Conservation (phyloP, 2,113 vertebrate genomes). For the Odobenus rosmarus region DNA sequence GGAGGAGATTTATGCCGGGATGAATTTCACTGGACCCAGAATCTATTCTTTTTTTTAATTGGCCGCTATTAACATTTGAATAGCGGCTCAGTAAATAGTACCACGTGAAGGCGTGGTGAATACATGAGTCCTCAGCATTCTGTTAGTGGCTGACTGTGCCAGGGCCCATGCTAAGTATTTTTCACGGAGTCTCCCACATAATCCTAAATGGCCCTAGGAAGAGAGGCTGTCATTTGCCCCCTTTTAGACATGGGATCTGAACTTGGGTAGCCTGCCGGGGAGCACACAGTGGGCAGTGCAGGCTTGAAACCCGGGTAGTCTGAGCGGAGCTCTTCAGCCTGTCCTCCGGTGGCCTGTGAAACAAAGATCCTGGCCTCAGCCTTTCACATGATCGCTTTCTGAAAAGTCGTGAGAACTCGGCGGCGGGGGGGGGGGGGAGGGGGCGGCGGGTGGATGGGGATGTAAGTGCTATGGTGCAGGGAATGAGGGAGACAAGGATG, state of each 20-base stretch:
- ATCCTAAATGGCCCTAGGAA: not conserved
- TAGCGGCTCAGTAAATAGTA: not conserved
- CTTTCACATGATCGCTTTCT: accelerated
- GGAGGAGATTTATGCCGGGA: not conserved
- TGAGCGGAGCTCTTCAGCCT: not conserved
- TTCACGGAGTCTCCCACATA: not conserved
- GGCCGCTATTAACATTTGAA: not conserved
- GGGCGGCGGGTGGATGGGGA: not conserved
- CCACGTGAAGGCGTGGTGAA: not conserved
- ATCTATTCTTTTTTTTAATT: not conserved
- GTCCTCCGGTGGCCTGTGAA: not conserved
- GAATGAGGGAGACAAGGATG: not conserved
- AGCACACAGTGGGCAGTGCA: not conserved
- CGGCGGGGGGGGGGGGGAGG: no score
- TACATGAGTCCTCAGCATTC: not conserved
- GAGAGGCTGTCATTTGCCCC: not conserved
- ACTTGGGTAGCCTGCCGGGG: not conserved
- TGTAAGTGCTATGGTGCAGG: accelerated
- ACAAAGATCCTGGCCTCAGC: not conserved
- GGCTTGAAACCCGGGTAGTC: not conserved
- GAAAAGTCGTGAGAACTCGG: not conserved
- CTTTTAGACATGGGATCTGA: not conserved
- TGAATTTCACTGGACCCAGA: not conserved
- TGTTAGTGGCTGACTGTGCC: not conserved
- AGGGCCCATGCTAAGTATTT: not conserved